phyloP scores from a whole-genome alignment of 2,888 invertebrate species.

The Nemotelus pantherinus region DNA sequence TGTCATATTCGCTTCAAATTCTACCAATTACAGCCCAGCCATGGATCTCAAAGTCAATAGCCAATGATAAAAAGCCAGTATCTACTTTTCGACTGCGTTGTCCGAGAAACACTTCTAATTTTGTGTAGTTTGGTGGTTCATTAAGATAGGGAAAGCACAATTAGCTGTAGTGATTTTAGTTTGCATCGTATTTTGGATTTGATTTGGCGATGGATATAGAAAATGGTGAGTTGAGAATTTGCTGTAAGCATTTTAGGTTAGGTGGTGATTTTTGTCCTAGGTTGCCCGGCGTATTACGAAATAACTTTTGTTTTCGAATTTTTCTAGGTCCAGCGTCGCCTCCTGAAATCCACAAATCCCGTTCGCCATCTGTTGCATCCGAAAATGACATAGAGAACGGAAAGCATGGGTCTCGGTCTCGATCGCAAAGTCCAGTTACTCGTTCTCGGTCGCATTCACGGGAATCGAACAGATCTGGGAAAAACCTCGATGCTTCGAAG shows the following conservation, averaged over 20 bases:
- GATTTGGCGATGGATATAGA: constrained; percentile 31
- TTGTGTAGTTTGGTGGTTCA: too few relatives aligned
- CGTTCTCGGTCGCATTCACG: constrained; percentile 51
- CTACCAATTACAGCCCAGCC: too few relatives aligned
- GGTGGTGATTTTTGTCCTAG: neutral
- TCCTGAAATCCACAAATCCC: constrained; percentile 23
- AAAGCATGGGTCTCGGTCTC: constrained; percentile 34
- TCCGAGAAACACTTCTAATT: too few relatives aligned
- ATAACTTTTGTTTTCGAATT: neutral
- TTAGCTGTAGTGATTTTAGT: too few relatives aligned
- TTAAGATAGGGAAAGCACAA: too few relatives aligned
- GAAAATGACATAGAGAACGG: constrained; percentile 36
- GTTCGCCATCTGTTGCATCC: constrained; percentile 47
- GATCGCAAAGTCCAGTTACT: constrained; percentile 44
- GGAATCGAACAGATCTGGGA: constrained; percentile 16
- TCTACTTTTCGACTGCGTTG: too few relatives aligned
- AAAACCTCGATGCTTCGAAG: neutral
- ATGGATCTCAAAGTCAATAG: constrained; percentile 6
- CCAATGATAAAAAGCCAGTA: too few relatives aligned
- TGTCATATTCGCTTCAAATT: too few relatives aligned
- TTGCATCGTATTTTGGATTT: neutral
- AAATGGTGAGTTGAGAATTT: constrained; percentile 24
- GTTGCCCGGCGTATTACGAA: neutral
- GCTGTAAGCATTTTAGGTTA: neutral
- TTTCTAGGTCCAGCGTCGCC: constrained; percentile 1